Percentiles rank a stretch among this genome's conserved stretches.
Conservation (phyloP, 2,888 invertebrate genomes). For the Epinotia demarniana region DNA sequence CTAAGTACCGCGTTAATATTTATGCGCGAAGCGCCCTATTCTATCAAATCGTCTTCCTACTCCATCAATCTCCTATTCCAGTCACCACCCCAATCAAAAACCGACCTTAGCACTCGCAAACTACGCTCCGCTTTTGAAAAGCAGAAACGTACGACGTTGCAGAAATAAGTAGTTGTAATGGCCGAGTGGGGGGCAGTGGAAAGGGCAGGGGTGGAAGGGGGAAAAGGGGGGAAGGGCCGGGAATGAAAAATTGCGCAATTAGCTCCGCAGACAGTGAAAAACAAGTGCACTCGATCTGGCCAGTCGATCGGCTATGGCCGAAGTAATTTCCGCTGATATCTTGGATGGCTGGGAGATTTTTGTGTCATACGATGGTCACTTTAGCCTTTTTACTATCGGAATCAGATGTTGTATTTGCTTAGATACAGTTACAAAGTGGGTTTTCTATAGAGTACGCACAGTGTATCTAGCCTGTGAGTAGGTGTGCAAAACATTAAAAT, state of each 20-base stretch:
- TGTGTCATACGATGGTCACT: background rate
- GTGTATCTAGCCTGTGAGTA: too few species aligned
- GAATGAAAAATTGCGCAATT: constrained; percentile 83
- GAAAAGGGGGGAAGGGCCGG: constrained; percentile 62
- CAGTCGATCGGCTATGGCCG: constrained; percentile 50
- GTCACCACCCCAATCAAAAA: background rate
- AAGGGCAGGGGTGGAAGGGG: constrained; percentile 45
- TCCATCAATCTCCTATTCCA: constrained; percentile 26
- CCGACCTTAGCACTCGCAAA: constrained; percentile 45
- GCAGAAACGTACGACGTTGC: background rate
- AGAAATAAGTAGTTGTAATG: constrained; percentile 36
- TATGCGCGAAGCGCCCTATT: constrained; percentile 39
- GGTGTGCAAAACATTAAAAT: too few species aligned
- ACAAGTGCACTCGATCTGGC: constrained; percentile 82
- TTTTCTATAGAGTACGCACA: too few species aligned
- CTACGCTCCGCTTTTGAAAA: background rate
- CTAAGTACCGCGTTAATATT: constrained; percentile 44
- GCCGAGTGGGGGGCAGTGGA: constrained; percentile 58
- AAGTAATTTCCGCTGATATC: background rate
- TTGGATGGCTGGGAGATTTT: background rate
- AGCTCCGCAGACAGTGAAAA: constrained; percentile 83
- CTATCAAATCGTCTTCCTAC: constrained; percentile 37
- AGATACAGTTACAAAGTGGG: too few species aligned
- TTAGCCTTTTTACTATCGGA: too few species aligned
- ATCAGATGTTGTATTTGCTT: too few species aligned